phyloP scores from a whole-genome alignment of 1,140 invertebrate genomes.

The Achroia grisella region DNA sequence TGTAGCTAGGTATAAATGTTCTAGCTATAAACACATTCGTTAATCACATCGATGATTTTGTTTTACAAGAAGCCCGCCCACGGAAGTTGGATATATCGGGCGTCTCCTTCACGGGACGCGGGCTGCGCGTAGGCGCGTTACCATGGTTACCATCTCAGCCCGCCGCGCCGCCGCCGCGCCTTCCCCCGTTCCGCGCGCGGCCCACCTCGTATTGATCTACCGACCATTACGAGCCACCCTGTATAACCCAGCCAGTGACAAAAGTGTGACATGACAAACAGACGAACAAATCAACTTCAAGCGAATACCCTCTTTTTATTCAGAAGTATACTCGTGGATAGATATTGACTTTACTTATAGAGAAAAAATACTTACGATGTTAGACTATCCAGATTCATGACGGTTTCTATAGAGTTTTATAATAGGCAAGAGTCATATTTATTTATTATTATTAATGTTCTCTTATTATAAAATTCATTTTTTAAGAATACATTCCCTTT shows the following conservation, averaged over 20 bases:
- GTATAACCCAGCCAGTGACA: constrained; percentile 7
- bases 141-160: constrained; percentile 29
- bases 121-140: constrained; percentile 55
- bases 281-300: neutral
- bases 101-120: constrained; percentile 28
- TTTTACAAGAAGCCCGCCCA: constrained; percentile 43
- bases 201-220: constrained; percentile 35
- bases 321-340: no score
- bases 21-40: constrained; percentile 4
- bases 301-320: no score
- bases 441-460: no score
- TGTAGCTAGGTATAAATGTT: no score
- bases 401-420: no score
- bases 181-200: neutral
- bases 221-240: constrained; percentile 15
- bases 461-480: no score
- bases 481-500: no score
- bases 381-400: no score
- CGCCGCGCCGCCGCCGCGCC: constrained; percentile 7
- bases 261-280: constrained; percentile 3
- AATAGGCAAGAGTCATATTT: no score
- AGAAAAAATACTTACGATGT: no score
- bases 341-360: no score
- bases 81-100: constrained; percentile 44
- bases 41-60: constrained; percentile 31